phyloP scores from a whole-genome alignment of 2,797 vertebrate genomes.

The Phalanger gymnotis region DNA sequence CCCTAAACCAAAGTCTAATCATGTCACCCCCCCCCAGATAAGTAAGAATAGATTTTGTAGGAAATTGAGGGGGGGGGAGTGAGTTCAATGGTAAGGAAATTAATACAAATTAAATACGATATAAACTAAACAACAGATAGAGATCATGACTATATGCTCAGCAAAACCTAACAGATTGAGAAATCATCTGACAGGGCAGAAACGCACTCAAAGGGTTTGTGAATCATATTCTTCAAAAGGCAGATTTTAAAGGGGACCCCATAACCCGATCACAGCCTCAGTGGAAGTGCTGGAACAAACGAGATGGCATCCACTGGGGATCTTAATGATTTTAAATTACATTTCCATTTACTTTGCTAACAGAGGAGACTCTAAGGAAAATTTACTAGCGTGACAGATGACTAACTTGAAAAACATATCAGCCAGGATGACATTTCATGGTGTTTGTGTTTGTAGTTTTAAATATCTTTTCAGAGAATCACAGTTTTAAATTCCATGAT shows the following conservation, averaged over 20 bases:
- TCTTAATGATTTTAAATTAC: background rate
- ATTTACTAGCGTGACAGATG: background rate
- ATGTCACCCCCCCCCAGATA: background rate
- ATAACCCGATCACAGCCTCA: constrained; percentile 3
- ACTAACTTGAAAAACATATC: background rate
- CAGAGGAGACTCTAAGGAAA: background rate
- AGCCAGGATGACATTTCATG: background rate
- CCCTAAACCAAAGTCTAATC: background rate
- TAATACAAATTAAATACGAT: constrained; percentile 27
- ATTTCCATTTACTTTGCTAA: background rate
- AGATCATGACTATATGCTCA: constrained; percentile 15
- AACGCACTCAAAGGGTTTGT: constrained; percentile 11
- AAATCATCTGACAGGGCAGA: background rate
- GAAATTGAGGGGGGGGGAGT: background rate
- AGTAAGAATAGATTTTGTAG: constrained; percentile 58
- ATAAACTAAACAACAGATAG: constrained; percentile 16
- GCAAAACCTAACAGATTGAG: constrained; percentile 32
- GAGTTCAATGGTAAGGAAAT: constrained; percentile 48
- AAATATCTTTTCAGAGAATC: background rate
- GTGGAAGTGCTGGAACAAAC: background rate
- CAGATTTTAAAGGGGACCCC: background rate
- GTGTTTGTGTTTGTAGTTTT: background rate
- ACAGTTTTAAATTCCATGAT: background rate
- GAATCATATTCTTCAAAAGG: background rate
- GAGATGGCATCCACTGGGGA: background rate